Percentiles rank a stretch among this genome's conserved stretches.
Conservation (phyloP, 2,797 vertebrate species). For the Myotis pilosus region DNA sequence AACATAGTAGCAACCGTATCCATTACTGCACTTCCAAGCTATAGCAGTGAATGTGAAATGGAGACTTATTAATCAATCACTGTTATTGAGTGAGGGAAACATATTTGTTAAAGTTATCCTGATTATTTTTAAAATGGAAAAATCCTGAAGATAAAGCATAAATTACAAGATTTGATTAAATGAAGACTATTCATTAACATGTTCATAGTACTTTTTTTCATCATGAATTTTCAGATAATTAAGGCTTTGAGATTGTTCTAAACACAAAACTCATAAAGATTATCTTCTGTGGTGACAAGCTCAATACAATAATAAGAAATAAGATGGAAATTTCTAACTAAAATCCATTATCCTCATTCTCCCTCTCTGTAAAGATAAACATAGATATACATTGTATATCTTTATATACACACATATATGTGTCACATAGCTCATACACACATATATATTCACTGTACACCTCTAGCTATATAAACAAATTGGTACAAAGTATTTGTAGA, state of each 20-base stretch:
- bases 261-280: constrained; percentile 3
- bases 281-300: constrained; percentile 18
- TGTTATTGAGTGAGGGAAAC: constrained; percentile 38
- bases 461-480: background rate
- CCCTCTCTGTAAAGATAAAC: background rate
- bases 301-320: constrained; percentile 15
- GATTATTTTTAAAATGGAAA: constrained; percentile 46
- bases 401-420: background rate
- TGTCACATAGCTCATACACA: background rate
- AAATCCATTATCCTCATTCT: background rate
- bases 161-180: constrained; percentile 52
- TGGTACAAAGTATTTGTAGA: constrained; percentile 13
- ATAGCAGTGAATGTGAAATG: constrained; percentile 34
- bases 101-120: constrained; percentile 31
- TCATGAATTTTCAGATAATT: constrained; percentile 38
- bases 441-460: background rate
- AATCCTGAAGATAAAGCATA: constrained; percentile 39
- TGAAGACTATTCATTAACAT: constrained; percentile 43
- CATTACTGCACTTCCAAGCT: background rate
- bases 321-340: background rate
- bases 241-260: constrained; percentile 38
- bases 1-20: constrained; percentile 18
- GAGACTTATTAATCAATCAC: constrained; percentile 5
- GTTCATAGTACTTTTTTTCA: constrained; percentile 10
- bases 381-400: background rate